Base-by-base conservation (phyloP, 2,113 vertebrate species). In the Calidris pugnax region DNA sequence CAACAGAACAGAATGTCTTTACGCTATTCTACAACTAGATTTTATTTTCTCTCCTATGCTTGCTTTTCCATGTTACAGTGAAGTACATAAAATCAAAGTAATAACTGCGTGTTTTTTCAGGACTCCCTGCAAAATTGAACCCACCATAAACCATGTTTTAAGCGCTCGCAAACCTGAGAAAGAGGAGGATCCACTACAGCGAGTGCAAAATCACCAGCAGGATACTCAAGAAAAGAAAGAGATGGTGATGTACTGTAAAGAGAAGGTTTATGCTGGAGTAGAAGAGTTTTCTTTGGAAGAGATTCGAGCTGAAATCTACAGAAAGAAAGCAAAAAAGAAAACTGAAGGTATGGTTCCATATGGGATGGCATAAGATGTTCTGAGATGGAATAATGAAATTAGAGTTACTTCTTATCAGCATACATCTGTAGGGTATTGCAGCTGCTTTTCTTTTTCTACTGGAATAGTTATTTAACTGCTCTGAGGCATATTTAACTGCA, bases 121-220 rank as follows among this genome's bases (percentile, higher is more conserved):
- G 98, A 99, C 99, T n/a, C 99, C 99, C 3, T 99, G 98, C 97
- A 99, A 99, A 96, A 99, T 99, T 92, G 99, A 99, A 80, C 98
- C 99, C 17, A 97, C 98, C 47, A 98, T 99, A 97, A 99, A 98
- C 97, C 91, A 82, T 1, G 97, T 99, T 86, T 91, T 99, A 87
- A 99, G 99, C 12, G 97, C 98, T 30, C 98, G 99, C 71, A 99
- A 99, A 85, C 99, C 98, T 28, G 93, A 95, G 69, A 97, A 96
- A 66, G 98, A 98, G 85, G 98, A 99, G 92, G 99, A 99, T 68
- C 99, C 98, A 0, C 93, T 99, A 13, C 98, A 98, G 80, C 98
- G 99, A 63, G 98, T 99, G 60, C 99, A 99, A 83, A 99, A 98
- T 45, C 96, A 98, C 56, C 98, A 99, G 60, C 97, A 98, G 72